Base-by-base conservation (phyloP, 2,113 vertebrate genomes). In the Chaetura pelagica region DNA sequence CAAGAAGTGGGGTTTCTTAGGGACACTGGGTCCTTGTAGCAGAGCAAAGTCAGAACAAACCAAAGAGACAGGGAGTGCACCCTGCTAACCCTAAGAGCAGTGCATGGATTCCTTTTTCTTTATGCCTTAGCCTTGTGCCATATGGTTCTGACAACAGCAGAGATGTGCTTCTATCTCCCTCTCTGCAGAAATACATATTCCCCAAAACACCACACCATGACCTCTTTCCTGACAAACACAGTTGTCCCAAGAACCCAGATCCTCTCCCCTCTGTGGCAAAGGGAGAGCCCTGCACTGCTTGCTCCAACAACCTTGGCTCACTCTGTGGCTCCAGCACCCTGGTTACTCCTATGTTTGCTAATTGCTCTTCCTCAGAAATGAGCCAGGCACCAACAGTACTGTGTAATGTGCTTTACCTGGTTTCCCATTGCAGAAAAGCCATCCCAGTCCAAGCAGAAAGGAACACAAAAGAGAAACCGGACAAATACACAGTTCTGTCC, bases 401-500 rank as follows among this genome's bases (percentile, higher is more conserved):
- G 46, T 15, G n/a, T 42, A 93, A 74, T n/a, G 32, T 26, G 54
- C 40, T 94, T 71, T 64, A 57, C 32, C 21, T 5, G 8, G 40
- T 57, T 76, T 94, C 54, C 66, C 46, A 24, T 29, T n/a, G 46
- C 80, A 92, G 66, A 94, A 75, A 23, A 90, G 49, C 57, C 80
- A 82, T 48, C 32, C 34, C 57, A n/a, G 38, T 80, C 76, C 62
- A 81, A 68, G 66, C 26, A 75, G 66, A 89, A 89, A 1, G 5
- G 63, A 27, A 75, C 22, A 84, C 30, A 64, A 35, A 84, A 24
- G 26, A 93, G 79, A 90, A 87, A 59, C 0, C 0, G 89, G 88
- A 62, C 68, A 68, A 75, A 52, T 66, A 55, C 26, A 12, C 48
- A 57, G 26, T 35, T 87, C 38, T 14, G 3, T 61, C 59, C 4